Evolutionary conservation across 2,113 vertebrate genomes (phyloP).

Genomic region (Equus quagga): DNA sequence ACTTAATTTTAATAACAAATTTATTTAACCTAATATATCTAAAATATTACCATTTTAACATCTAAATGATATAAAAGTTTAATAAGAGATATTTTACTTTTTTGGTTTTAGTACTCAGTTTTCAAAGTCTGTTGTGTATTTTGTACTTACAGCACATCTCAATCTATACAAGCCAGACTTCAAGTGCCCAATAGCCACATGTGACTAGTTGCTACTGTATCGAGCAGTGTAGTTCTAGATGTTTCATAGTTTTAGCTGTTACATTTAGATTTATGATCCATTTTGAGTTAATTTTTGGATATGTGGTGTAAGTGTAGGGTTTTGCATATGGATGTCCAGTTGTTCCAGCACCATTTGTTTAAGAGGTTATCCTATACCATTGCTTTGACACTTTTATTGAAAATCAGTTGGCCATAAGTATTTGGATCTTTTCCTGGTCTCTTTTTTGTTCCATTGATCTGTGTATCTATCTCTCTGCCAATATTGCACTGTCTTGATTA

Average conservation of each 20-base stretch:
- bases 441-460: not conserved
- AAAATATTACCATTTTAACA: not conserved
- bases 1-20: constrained; percentile 14
- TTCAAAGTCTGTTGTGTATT: not conserved
- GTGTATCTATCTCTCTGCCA: not conserved
- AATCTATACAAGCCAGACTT: not conserved
- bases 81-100: not conserved
- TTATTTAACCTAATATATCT: not conserved
- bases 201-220: not conserved
- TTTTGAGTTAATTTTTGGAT: constrained; percentile 16
- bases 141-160: not conserved
- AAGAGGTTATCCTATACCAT: not conserved
- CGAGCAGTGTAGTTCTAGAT: not conserved
- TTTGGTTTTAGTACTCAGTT: not conserved
- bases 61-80: not conserved
- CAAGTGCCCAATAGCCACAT: not conserved
- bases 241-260: not conserved
- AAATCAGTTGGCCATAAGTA: not conserved
- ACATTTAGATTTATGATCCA: not conserved
- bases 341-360: not conserved
- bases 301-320: not conserved
- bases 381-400: not conserved
- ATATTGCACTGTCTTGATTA: not conserved
- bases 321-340: not conserved
- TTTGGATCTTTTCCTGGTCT: not conserved